A percentile compares a stretch with the other conserved stretches of the same genome.
Evolutionary conservation across 2,888 invertebrate genomes (phyloP).

Genomic region (Campopleginae sp.): DNA sequence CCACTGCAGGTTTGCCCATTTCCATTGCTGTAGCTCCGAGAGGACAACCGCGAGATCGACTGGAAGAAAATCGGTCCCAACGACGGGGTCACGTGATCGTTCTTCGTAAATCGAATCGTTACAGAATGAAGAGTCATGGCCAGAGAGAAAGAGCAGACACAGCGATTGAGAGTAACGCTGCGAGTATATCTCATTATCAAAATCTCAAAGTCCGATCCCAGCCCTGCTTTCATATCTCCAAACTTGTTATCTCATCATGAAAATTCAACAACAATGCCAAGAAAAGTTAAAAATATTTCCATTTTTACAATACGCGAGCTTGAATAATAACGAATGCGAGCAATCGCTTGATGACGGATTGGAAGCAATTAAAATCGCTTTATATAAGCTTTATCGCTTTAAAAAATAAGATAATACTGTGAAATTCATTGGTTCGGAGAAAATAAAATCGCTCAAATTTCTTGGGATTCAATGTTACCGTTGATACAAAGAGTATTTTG

Average conservation of each 20-base stretch:
- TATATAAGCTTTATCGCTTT: not conserved
- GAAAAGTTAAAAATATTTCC: not conserved
- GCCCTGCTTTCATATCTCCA: constrained; percentile 29
- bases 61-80: constrained; percentile 59
- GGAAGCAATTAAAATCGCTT: no score
- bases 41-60: constrained; percentile 59
- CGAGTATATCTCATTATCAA: constrained; percentile 16
- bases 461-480: no score
- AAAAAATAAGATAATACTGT: not conserved
- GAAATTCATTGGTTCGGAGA: not conserved
- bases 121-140: constrained; percentile 1
- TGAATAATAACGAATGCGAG: not conserved
- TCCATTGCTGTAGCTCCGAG: constrained; percentile 41
- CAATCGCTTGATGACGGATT: not conserved
- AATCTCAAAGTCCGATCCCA: constrained; percentile 27
- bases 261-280: not conserved
- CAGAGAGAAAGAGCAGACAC: constrained; percentile 8
- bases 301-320: not conserved
- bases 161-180: not conserved
- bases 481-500: not conserved
- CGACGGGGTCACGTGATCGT: constrained; percentile 55
- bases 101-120: constrained; percentile 59
- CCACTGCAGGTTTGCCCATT: constrained; percentile 39
- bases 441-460: not conserved
- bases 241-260: constrained; percentile 34